Evolutionary conservation across 2,888 invertebrate species (phyloP).

Genomic region (Dryobota labecula): DNA sequence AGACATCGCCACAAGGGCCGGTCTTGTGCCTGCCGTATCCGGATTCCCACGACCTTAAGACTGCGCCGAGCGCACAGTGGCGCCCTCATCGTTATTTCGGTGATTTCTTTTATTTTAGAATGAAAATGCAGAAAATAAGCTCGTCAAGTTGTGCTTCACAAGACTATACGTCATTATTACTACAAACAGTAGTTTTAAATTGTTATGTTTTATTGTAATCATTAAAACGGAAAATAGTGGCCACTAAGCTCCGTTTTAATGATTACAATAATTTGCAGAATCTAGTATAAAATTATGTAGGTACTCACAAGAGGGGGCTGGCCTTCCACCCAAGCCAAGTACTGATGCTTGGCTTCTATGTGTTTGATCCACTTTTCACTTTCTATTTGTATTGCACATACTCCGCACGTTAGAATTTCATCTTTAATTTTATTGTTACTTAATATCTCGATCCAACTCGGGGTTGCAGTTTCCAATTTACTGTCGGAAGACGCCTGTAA

Average conservation of each 20-base stretch:
- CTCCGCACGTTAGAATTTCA: conserved; percentile 55
- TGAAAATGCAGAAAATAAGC: too few species aligned
- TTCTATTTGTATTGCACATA: conserved; percentile 45
- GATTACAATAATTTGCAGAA: too few species aligned
- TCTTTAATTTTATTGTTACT: conserved; percentile 28
- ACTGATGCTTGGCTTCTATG: conserved; percentile 48
- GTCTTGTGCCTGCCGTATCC: background rate
- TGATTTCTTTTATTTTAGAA: too few species aligned
- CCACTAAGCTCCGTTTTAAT: too few species aligned
- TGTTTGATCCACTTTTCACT: conserved; percentile 52
- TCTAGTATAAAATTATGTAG: conserved; percentile 4
- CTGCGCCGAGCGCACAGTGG: too few species aligned
- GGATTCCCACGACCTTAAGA: background rate
- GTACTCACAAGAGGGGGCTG: conserved; percentile 58
- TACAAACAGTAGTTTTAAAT: too few species aligned
- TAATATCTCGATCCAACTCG: conserved; percentile 22
- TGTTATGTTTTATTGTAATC: too few species aligned
- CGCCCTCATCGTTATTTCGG: too few species aligned
- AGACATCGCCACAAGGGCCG: background rate
- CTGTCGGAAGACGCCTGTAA: conserved; percentile 30
- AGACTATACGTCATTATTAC: too few species aligned
- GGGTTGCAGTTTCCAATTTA: conserved; percentile 12
- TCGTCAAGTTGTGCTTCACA: too few species aligned
- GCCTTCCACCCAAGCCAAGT: conserved; percentile 63
- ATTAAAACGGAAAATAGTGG: too few species aligned